Evolutionary conservation across 2,888 invertebrate genomes (phyloP).

Genomic region (Eilema griseolum): DNA sequence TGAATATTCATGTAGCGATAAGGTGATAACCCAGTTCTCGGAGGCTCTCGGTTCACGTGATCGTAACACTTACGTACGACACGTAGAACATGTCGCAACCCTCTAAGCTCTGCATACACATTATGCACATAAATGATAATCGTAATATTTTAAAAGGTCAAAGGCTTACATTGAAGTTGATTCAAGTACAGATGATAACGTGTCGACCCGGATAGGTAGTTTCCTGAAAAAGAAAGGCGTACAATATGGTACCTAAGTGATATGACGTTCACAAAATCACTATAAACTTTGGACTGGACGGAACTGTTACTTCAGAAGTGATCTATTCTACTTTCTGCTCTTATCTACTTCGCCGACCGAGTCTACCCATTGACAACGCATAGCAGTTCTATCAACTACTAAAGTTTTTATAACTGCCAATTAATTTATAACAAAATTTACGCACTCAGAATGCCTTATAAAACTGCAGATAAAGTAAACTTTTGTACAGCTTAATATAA

Average conservation of each 20-base stretch:
- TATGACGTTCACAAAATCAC: neutral
- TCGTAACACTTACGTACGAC: neutral
- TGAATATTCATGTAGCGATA: slow-evolving; percentile 55
- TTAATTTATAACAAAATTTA: neutral
- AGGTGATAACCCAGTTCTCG: slow-evolving; percentile 2
- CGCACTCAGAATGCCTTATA: neutral
- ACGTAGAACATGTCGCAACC: neutral
- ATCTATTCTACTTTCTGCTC: neutral
- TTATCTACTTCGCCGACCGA: neutral
- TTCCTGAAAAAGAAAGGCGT: neutral
- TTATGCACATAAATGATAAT: neutral
- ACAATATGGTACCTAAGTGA: neutral
- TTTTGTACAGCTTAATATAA: neutral
- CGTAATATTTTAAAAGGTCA: neutral
- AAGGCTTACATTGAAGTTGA: neutral
- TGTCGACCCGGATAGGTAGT: neutral
- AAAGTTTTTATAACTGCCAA: neutral
- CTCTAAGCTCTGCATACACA: neutral
- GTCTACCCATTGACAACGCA: neutral
- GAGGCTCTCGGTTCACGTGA: slow-evolving; percentile 1
- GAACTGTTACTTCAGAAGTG: too few relatives aligned
- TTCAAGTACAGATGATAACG: neutral
- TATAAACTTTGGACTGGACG: too few relatives aligned
- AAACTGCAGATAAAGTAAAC: neutral
- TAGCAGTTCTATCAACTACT: neutral